A percentile compares a stretch with the other conserved stretches of the same genome.
Conservation (phyloP, 2,797 vertebrate genomes). For the Enteromius fasciolatus region DNA sequence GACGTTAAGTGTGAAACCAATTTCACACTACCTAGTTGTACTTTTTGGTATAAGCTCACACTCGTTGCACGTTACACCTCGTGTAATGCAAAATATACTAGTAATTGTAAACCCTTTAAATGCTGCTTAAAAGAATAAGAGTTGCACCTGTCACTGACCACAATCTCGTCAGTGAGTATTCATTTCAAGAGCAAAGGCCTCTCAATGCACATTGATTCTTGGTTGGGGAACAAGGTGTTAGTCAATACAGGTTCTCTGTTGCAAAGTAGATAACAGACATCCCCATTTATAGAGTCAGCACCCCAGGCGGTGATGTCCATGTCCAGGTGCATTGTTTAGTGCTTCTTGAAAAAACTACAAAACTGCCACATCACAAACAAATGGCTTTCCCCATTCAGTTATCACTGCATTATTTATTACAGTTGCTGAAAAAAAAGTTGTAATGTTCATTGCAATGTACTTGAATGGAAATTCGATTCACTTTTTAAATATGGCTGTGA, state of each 20-base stretch:
- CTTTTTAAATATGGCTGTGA: not conserved
- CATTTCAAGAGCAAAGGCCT: not conserved
- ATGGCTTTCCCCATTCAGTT: slow-evolving; percentile 15
- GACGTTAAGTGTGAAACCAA: not conserved
- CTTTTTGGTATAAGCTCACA: not conserved
- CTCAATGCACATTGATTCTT: slow-evolving; percentile 38
- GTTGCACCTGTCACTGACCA: not conserved
- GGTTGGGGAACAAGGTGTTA: slow-evolving; percentile 11
- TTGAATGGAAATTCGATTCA: not conserved
- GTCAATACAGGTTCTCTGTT: slow-evolving; percentile 30
- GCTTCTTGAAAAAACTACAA: not conserved
- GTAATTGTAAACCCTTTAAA: not conserved
- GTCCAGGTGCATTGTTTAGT: slow-evolving; percentile 12
- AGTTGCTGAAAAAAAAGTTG: not conserved
- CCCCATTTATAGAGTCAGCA: slow-evolving; percentile 22
- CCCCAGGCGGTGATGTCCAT: not conserved
- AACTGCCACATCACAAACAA: slow-evolving; percentile 13
- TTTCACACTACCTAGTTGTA: not conserved
- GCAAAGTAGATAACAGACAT: slow-evolving; percentile 45
- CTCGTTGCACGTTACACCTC: too few relatives aligned
- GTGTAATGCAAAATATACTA: not conserved
- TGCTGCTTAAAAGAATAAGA: not conserved
- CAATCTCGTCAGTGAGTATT: not conserved
- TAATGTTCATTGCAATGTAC: not conserved
- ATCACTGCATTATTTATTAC: slow-evolving; percentile 38